Evolutionary conservation across 2,888 invertebrate species (phyloP).

Genomic region (Xestia rhomboidea): DNA sequence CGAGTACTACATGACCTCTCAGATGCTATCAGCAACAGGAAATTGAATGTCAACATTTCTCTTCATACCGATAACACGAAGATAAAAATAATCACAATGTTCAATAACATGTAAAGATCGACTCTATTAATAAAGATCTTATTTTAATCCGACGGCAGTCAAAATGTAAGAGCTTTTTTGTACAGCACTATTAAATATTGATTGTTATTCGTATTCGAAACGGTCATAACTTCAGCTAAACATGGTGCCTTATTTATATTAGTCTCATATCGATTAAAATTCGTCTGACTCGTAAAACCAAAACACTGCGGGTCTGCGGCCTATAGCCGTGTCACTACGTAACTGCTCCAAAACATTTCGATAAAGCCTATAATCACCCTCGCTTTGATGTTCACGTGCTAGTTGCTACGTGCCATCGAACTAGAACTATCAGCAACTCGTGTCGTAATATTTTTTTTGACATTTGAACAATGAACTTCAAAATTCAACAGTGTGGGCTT

Average conservation of each 20-base stretch:
- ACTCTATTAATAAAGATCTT: conserved; percentile 29
- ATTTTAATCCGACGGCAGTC: background rate
- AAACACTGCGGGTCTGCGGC: conserved; percentile 29
- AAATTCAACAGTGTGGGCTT: conserved; percentile 38
- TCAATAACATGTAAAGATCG: conserved; percentile 36
- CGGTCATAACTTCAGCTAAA: background rate
- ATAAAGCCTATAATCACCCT: conserved; percentile 32
- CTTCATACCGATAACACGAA: conserved; percentile 32
- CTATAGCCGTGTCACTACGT: conserved; percentile 48
- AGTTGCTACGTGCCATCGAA: conserved; percentile 46
- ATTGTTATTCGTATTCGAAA: background rate
- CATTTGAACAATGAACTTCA: conserved; percentile 58
- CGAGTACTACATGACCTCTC: conserved; percentile 29
- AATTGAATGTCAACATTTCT: conserved; percentile 54
- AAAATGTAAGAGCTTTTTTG: background rate
- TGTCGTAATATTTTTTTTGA: conserved; percentile 40
- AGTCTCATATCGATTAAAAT: conserved; percentile 42
- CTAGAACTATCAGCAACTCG: conserved; percentile 26
- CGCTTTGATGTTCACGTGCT: conserved; percentile 29
- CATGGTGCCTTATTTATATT: conserved; percentile 9
- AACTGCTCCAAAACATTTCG: conserved; percentile 49
- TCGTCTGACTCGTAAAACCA: conserved; percentile 39
- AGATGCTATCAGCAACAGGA: conserved; percentile 50
- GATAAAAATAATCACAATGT: conserved; percentile 50
- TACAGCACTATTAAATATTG: conserved; percentile 1